Evolutionary conservation across 2,888 invertebrate species (phyloP), one percentile per base, ranked within the genome.

Genomic region (Copidosoma aretas): DNA sequence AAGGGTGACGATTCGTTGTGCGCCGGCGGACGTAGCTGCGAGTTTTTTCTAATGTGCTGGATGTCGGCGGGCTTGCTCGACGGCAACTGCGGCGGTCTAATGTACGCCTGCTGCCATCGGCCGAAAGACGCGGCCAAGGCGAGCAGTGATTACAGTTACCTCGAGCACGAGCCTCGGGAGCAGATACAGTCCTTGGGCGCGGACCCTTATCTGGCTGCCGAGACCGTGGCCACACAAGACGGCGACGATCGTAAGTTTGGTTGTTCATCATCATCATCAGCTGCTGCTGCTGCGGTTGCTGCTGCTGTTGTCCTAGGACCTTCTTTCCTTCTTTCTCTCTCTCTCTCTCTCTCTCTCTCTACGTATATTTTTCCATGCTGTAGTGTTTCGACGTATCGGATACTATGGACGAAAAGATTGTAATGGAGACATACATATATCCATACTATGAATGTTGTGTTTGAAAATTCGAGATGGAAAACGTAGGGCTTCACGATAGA

Each of bases 21-120:
- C 82, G 85, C 88, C 56, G 88, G 90, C 78, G 93, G 92, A 70
- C 91, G 93, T 66, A 91, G 90, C 74, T 95, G 95, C 84, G 94
- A 95, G 85, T 94, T 95, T 87, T 94, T 95, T 87, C 88, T 95
- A 80, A 90, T 92, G 85, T 95, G 95, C 86, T 95, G 95, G 95
- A 90, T 95, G 88, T 89, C 92, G 71, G 93, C 94, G 76, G 95
- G 95, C 70, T 87, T 94, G 68, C 87, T 95, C 80, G 94, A 94
- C 79, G 93, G 93, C 75, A 89, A 93, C 74, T 95, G 95, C 84
- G 91, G 91, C 75, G 90, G 92, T 73, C 86, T 95, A 74, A 87
- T 95, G 76, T 92, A 91, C 82, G 94, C 94, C 74, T 95, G 95
- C 88, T 95, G 95, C 85, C 92, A 92, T 82, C 90, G 93, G 84